Base-by-base conservation (phyloP, 2,797 vertebrate species). In the Takifugu ocellatus region DNA sequence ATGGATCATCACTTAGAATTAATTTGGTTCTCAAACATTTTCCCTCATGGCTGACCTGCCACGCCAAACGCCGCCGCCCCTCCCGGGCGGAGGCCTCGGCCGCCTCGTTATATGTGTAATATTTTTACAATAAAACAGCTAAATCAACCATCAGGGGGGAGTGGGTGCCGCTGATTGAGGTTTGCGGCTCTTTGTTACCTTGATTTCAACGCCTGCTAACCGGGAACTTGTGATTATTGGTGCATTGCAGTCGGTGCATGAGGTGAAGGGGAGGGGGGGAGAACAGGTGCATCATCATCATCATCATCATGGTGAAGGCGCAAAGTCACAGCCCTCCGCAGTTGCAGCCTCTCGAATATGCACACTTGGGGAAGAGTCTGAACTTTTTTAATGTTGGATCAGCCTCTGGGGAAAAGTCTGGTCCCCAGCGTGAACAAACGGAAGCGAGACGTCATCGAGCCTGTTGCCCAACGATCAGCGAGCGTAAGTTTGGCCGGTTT, bases 201-300 rank as follows among this genome's bases (percentile, higher is more conserved):
- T 3, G 11, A 33, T 33, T 33, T 33, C 33, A 9, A 9, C 3
- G 33, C 7, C 11, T 11, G 33, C 3, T 8, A 45, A 6, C 21
- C 26, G 16, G 26, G 56, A 60, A 56, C 62, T 68, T 46, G 69
- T 60, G 66, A 45, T 72, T 68, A 68, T 74, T 91, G 89, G 86
- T 90, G 92, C 90, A 92, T 90, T 91, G 91, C 90, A 90, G 89
- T 89, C 56, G 64, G 66, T 72, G 79, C 51, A n/a, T 70, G 68
- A 75, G 72, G 52, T 21, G 59, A 71, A 61, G 14, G 78, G 68
- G 76, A 27, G n/a, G 33, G n/a, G 55, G 1, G 1, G 52, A 36
- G 66, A 2, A 44, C 12, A 25, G 9, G 52, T 50, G 57, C 8
- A 54, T 0, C 78, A 5, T 51, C 44, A 72, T 66, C 57, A 58